Evolutionary conservation across 1,140 invertebrate genomes (phyloP), one percentile per base, ranked within the genome.

Genomic region (Lysiphlebus fabarum): DNA sequence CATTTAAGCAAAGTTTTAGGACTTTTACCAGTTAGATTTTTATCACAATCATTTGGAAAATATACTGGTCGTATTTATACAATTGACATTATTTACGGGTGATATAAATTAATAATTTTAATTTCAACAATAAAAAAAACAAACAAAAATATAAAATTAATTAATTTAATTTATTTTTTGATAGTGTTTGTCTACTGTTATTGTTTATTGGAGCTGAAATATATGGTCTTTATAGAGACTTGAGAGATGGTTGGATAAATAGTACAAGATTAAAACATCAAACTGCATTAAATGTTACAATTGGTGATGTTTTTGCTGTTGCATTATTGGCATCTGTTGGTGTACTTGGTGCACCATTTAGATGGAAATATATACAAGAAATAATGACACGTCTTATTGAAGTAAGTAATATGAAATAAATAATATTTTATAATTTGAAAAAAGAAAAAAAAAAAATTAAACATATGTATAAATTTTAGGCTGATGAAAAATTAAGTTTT

Each of bases 241-340:
- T 80, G 8, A 67, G 67, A 45, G 62, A 75, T n/a, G 78, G 77
- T 5, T 78, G 76, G 76, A 62, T 69, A 48, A 67, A 77, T 7
- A 79, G 76, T 43, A 78, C 71, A 1, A 69, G 76, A 56, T 48
- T 80, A n/a, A 75, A 72, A 34, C 75, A 72, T 38, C 62, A 70
- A 50, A 74, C 72, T 1, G 70, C 77, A 5, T 61, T 78, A 34
- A 72, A 70, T 6, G 71, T 70, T 1, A 79, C 75, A 4, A 71
- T 69, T 41, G 70, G 69, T 14, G 76, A 80, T 33, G 70, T 80
- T 5, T 17, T 68, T 3, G 73, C 75, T 0, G 67, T 78, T 10
- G 67, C 70, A 53, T 61, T 67, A 12, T 62, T 74, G 8, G 66
- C 70, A 5, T 40, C 62, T 0, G 58, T 63, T 5, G 66, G 67